Percentiles rank a stretch among this genome's conserved stretches.
Evolutionary conservation across 2,113 vertebrate species (phyloP).

Genomic region (Galeopterus variegatus): DNA sequence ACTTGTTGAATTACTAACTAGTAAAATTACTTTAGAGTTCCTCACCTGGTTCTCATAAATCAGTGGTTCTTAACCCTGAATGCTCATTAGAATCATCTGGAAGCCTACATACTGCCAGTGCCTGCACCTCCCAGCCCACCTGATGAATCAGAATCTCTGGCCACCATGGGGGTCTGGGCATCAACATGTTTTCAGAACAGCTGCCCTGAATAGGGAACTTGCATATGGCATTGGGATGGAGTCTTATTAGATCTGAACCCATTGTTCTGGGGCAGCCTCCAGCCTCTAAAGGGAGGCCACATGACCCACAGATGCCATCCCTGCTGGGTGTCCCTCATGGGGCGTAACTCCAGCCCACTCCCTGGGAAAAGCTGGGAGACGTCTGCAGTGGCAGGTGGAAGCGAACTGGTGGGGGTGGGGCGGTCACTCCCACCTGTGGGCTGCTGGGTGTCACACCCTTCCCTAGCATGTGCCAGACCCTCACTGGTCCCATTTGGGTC

Average conservation of each 20-base stretch:
- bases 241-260: neutral
- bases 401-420: fast-evolving
- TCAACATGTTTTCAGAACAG: neutral
- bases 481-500: neutral
- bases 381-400: neutral
- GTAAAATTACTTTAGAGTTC: too few relatives aligned
- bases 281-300: neutral
- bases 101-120: neutral
- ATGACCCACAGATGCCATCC: fast-evolving
- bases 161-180: fast-evolving
- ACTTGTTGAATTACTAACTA: neutral
- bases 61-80: neutral
- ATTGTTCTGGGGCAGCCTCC: fast-evolving
- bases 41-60: too few relatives aligned
- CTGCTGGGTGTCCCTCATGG: neutral
- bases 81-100: neutral
- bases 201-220: neutral
- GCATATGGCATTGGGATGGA: fast-evolving
- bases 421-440: neutral
- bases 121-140: neutral
- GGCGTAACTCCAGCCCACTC: neutral
- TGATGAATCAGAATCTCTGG: neutral
- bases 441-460: too few relatives aligned
- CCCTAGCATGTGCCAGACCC: neutral
- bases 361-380: neutral